Evolutionary conservation across 1,140 invertebrate genomes (phyloP).

Genomic region (Cyphomyrmex costatus): DNA sequence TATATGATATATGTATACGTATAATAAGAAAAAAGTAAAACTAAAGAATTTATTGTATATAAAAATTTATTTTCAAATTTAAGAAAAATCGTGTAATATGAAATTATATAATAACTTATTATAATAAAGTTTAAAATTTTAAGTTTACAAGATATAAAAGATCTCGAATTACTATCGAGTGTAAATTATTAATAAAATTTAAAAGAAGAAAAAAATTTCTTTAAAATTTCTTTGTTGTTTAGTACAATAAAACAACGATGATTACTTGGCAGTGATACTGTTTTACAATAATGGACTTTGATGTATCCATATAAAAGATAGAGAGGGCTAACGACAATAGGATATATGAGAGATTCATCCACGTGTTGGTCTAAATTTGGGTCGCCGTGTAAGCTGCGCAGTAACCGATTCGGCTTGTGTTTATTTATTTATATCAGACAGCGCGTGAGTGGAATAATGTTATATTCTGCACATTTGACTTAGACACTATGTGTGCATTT

Average conservation of each 20-base stretch:
- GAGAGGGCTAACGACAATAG: not conserved
- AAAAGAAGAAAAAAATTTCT: not conserved
- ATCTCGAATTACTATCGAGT: not conserved
- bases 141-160: not conserved
- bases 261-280: not conserved
- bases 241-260: not conserved
- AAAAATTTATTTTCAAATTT: not conserved
- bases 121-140: no score
- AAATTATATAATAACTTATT: not conserved
- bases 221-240: not conserved
- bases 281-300: conserved; percentile 33
- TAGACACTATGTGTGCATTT: not conserved
- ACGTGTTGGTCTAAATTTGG: conserved; percentile 49
- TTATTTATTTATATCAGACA: conserved; percentile 39
- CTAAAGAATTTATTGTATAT: not conserved
- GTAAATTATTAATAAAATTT: not conserved
- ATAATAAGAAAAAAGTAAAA: not conserved
- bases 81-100: not conserved
- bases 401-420: conserved; percentile 8
- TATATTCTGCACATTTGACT: conserved; percentile 1
- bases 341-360: conserved; percentile 50
- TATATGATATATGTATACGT: not conserved
- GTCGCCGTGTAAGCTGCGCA: conserved; percentile 9
- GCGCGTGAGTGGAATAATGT: conserved; percentile 14
- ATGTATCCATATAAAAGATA: conserved; percentile 5